Conservation (phyloP, 2,888 invertebrate species). For the Eudasyphora cyanicolor region DNA sequence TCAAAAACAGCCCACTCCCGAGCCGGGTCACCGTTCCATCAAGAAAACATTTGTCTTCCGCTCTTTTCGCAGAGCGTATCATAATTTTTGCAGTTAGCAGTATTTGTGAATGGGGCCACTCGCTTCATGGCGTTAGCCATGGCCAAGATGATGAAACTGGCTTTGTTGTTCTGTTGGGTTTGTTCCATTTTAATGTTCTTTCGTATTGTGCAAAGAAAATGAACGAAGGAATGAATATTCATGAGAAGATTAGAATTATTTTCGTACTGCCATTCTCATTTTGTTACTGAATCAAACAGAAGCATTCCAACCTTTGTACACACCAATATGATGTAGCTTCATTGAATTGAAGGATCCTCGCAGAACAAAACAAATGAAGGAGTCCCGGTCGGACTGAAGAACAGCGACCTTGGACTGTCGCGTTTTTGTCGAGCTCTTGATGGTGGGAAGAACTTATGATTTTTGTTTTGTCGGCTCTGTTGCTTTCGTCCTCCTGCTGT, state of each 20-base stretch:
- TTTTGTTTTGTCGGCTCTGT: conserved; percentile 33
- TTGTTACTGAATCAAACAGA: conserved; percentile 39
- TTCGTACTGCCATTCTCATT: conserved; percentile 74
- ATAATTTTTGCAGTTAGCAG: not conserved
- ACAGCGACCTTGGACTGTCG: not conserved
- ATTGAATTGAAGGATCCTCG: not conserved
- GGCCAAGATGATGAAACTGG: not conserved
- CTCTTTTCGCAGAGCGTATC: not conserved
- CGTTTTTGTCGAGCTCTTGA: conserved; percentile 4
- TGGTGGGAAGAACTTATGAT: conserved; percentile 47
- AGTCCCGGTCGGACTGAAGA: not conserved
- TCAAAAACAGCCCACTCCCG: not conserved
- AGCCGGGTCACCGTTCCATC: not conserved
- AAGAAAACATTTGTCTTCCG: conserved; percentile 31
- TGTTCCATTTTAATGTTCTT: conserved; percentile 40
- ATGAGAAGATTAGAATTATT: conserved; percentile 80
- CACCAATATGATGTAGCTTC: not conserved
- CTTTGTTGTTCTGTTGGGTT: not conserved
- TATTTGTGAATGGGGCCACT: not conserved
- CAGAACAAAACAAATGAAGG: not conserved
- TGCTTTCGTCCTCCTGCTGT: conserved; percentile 27
- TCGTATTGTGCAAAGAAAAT: conserved; percentile 72
- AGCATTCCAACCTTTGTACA: not conserved
- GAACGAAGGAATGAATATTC: conserved; percentile 79
- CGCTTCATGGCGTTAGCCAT: not conserved